These are phyloP conservation scores for Tetragnatha montana DNA, from an alignment of 2,888 invertebrate genomes.

Conservation along the genomic window DNA sequence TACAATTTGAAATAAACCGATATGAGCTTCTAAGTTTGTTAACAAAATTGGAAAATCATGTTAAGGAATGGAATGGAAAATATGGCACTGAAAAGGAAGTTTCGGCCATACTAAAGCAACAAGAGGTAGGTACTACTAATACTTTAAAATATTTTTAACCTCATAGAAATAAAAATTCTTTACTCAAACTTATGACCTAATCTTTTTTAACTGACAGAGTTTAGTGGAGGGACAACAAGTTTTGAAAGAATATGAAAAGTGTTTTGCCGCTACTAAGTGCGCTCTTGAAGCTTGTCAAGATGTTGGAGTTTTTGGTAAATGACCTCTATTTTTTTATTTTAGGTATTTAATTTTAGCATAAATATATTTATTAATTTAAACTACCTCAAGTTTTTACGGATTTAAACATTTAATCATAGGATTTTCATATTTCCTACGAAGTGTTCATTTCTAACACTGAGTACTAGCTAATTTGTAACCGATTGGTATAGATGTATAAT, in stretches of 20 bases:
- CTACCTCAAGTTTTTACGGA: no score
- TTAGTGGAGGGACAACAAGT: conserved; percentile 74
- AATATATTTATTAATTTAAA: no score
- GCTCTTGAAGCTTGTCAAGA: conserved; percentile 75
- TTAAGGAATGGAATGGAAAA: conserved; percentile 91
- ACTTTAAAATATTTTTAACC: no score
- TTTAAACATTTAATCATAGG: no score
- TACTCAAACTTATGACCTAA: no score
- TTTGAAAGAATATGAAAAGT: conserved; percentile 74
- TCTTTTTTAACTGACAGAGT: conserved; percentile 72
- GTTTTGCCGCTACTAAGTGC: conserved; percentile 74
- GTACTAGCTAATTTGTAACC: no score
- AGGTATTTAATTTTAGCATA: no score
- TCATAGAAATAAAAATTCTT: not conserved
- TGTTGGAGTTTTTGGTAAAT: conserved; percentile 71
- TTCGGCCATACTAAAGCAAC: conserved; percentile 73
- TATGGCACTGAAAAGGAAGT: conserved; percentile 81
- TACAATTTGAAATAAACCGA: conserved; percentile 75
- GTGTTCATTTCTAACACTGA: no score
- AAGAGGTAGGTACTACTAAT: no score
- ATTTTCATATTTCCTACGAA: no score
- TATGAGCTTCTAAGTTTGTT: conserved; percentile 91
- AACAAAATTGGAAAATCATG: conserved; percentile 90
- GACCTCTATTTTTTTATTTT: no score
- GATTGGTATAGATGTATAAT: no score